A percentile compares a stretch with the other conserved stretches of the same genome.
These are phyloP conservation scores for Caenorhabditis macrosperma DNA, from an alignment of 2,888 invertebrate species.

Conservation along the genomic window DNA sequence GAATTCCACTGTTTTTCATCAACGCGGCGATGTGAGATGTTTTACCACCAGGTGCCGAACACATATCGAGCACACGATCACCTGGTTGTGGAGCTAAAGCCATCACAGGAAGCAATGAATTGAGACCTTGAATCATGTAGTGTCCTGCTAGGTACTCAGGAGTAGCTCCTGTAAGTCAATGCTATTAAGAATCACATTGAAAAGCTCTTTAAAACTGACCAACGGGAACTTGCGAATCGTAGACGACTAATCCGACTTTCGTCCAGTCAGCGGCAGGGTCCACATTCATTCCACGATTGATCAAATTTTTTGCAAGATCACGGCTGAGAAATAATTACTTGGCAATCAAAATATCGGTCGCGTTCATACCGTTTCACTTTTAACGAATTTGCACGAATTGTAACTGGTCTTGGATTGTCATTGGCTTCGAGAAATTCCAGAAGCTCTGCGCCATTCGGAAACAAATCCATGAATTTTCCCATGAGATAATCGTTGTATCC, in stretches of 20 bases:
- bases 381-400: constrained; percentile 94
- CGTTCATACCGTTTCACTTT: constrained; percentile 84
- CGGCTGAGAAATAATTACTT: constrained; percentile 61
- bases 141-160: constrained; percentile 99
- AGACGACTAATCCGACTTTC: constrained; percentile 96
- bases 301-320: constrained; percentile 85
- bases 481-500: constrained; percentile 97
- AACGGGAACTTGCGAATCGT: constrained; percentile 94
- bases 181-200: not conserved
- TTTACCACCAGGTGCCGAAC: constrained; percentile 98
- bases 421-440: constrained; percentile 96
- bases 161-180: constrained; percentile 85
- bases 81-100: constrained; percentile 93
- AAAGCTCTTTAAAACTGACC: too few relatives aligned
- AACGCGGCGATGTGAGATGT: constrained; percentile 96
- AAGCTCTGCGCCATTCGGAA: constrained; percentile 84
- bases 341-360: not conserved
- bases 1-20: constrained; percentile 93
- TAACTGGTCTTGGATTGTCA: constrained; percentile 94
- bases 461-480: constrained; percentile 91
- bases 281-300: constrained; percentile 96
- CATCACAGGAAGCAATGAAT: constrained; percentile 97
- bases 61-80: constrained; percentile 90
- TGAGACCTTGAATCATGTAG: constrained; percentile 89
- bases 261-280: constrained; percentile 99